Evolutionary conservation across 2,888 invertebrate species (phyloP), one percentile per base, ranked within the genome.

Genomic region (Cerceris ruficornis): DNA sequence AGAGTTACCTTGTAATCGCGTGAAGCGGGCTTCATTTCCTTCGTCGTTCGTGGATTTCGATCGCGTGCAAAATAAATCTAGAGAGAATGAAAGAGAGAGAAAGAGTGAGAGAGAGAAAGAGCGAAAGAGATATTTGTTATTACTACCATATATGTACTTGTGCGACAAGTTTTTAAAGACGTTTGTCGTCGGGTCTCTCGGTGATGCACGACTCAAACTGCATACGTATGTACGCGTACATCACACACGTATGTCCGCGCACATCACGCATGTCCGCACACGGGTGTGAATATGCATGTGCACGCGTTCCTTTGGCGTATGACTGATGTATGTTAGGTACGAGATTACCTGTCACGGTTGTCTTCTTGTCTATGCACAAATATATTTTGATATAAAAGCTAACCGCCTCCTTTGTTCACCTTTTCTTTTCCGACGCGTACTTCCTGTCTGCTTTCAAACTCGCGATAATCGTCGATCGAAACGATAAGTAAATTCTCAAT

Each of bases 341-440:
- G 82, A 89, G 89, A 89, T 88, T 88, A 89, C 86, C 82, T 86
- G 81, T 87, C 89, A 91, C 88, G 88, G 89, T 91, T 91, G 91
- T 91, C 91, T 90, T 90, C 88, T 86, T 86, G 85, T 86, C 85
- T 90, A 91, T 90, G 90, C 91, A 92, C 91, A 92, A 91, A 92
- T 92, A 92, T 92, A 92, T 92, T 92, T 92, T 91, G 92, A 92
- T 92, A 92, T 90, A 91, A 92, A 90, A 92, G 74, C 41, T 75
- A 7, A 43, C 11, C 14, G 55, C n/a, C 28, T 71, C 57, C 49
- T 71, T 57, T 68, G 59, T 50, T 74, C 58, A 42, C 46, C 61
- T 49, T 58, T 28, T 50, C 9, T 46, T 13, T 9, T 9, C 42
- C 39, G 9, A 39, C 6, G 1, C 41, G 50, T 28, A 13, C 9